Conservation (phyloP, 2,797 vertebrate species). For the Gallinago solitaria region DNA sequence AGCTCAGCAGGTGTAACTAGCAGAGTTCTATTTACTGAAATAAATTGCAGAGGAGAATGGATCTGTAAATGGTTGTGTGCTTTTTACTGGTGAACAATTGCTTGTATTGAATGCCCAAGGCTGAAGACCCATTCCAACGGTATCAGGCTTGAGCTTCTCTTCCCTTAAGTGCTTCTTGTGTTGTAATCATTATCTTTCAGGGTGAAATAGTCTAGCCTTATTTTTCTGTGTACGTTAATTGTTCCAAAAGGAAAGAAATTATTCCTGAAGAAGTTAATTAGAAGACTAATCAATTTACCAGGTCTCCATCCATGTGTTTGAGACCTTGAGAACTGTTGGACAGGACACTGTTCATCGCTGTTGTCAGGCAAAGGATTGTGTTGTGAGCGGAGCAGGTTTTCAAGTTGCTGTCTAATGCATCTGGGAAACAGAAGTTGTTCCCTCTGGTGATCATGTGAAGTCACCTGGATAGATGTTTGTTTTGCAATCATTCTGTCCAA, state of each 20-base stretch:
- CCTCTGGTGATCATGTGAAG: not conserved
- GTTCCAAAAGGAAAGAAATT: not conserved
- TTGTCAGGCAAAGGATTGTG: rapidly evolving
- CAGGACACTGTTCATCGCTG: not conserved
- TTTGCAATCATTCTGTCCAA: not conserved
- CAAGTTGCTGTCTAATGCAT: not conserved
- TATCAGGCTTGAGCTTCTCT: not conserved
- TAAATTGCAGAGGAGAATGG: conserved; percentile 32
- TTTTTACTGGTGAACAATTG: not conserved
- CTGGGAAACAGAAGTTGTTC: not conserved
- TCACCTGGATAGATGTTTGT: not conserved
- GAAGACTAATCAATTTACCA: not conserved
- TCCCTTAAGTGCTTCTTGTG: not conserved
- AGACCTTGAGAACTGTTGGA: not conserved
- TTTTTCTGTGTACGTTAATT: not conserved
- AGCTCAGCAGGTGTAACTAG: conserved; percentile 40
- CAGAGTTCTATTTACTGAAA: conserved; percentile 43
- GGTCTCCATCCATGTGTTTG: not conserved
- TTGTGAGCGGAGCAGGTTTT: not conserved
- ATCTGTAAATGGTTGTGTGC: not conserved
- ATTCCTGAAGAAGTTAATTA: not conserved
- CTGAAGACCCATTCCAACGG: not conserved
- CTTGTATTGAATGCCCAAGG: not conserved
- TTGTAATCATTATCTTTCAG: not conserved
- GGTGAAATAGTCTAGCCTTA: not conserved